Evolutionary conservation across 1,140 invertebrate species (phyloP).

Genomic region (Cotesia chilonis): DNA sequence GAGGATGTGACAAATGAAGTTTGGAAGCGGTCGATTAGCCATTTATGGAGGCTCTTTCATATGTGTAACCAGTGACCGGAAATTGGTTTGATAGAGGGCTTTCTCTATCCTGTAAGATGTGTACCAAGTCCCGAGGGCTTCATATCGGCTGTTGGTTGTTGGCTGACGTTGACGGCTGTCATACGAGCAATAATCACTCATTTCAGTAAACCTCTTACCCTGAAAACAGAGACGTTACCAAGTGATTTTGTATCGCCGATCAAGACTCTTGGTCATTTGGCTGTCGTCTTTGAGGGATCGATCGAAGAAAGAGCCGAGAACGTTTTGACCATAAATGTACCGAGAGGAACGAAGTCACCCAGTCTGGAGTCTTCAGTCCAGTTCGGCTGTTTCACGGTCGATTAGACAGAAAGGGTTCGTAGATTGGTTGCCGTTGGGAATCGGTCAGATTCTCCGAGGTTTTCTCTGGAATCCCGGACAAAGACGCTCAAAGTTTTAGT

Average conservation of each 20-base stretch:
- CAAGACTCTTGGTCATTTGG: conserved; percentile 15
- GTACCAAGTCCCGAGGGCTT: conserved; percentile 23
- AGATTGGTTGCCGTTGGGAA: conserved; percentile 43
- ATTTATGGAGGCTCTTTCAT: too few species aligned
- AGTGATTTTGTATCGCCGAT: conserved; percentile 25
- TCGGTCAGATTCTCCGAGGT: conserved; percentile 9
- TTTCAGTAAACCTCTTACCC: conserved; percentile 15
- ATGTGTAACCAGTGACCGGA: conserved; percentile 32
- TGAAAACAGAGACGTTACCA: neutral
- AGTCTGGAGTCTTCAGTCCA: conserved; percentile 48
- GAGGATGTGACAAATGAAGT: too few species aligned
- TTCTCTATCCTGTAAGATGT: conserved; percentile 26
- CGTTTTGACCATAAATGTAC: neutral
- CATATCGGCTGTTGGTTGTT: conserved; percentile 12
- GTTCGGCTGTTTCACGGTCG: conserved; percentile 58
- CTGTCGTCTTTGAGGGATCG: conserved; percentile 24
- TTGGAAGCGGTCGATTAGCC: too few species aligned
- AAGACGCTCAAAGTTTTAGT: neutral
- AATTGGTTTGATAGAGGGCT: conserved; percentile 34
- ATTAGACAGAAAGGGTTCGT: conserved; percentile 60
- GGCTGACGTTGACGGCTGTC: conserved; percentile 11
- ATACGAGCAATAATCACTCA: conserved; percentile 34
- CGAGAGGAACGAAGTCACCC: too few species aligned
- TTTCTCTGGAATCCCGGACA: too few species aligned
- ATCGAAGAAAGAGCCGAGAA: conserved; percentile 30